phyloP scores from a whole-genome alignment of 2,113 vertebrate species.

The Vulpes ferrilata region DNA sequence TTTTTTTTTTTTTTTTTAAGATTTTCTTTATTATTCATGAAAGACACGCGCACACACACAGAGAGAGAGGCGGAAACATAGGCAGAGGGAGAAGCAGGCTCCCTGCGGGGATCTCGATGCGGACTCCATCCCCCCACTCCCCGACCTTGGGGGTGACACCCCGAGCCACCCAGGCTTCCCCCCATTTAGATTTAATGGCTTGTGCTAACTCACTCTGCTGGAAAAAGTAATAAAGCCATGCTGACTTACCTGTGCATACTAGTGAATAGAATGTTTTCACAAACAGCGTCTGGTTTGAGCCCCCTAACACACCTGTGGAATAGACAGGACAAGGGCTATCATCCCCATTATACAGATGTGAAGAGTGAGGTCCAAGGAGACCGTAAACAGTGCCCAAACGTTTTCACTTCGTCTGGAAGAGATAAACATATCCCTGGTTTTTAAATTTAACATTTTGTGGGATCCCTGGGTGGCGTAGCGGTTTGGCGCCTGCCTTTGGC shows the following conservation, averaged over 20 bases:
- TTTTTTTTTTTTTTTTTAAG: no score
- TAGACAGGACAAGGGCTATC: neutral
- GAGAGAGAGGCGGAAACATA: no score
- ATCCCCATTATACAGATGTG: neutral
- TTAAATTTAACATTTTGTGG: neutral
- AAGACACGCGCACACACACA: no score
- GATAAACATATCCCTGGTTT: neutral
- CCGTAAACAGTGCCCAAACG: neutral
- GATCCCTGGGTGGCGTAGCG: no score
- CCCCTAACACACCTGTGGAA: neutral
- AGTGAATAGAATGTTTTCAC: neutral
- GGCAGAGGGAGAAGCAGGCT: no score
- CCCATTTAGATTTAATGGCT: neutral
- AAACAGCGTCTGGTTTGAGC: neutral
- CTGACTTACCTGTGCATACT: neutral
- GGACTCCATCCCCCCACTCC: no score
- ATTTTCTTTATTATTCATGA: no score
- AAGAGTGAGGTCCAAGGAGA: neutral
- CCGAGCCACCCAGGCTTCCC: no score
- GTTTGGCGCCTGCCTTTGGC: no score
- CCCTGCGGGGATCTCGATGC: no score
- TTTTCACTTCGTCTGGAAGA: neutral
- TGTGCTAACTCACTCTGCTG: neutral
- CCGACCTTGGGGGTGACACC: no score
- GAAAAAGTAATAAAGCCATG: neutral